Evolutionary conservation across 2,113 vertebrate species (phyloP), one percentile per base, ranked within the genome.

Genomic region (Corythoichthys haematopterus): DNA sequence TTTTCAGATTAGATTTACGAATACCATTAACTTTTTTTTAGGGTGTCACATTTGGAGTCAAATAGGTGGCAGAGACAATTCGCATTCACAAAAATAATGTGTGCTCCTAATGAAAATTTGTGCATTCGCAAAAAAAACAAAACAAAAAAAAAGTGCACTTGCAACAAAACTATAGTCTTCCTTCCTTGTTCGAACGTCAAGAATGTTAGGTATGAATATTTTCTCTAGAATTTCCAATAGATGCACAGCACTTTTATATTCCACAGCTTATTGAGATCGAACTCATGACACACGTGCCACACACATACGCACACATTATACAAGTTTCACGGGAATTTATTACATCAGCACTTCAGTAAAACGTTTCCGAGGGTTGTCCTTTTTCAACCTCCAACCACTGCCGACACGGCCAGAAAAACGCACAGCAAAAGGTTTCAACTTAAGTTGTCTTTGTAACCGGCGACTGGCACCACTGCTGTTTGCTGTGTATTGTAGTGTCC

Each of bases 281-380:
- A 11, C 9, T 16, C 51, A 52, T 20, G 2, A 28, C 20, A 28
- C 20, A 28, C 20, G 20, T 28, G 40, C 40, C 40, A 43, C 40
- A 43, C 40, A 43, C 40, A 40, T 11, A 20, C 28, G 12, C 35
- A 37, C 36, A 40, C 37, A 40, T 1, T 11, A 12, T 10, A 35
- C 38, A 62, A 11, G 16, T 72, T 66, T 74, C 6, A 75, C 64
- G 76, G 71, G 71, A 83, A 66, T 87, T 88, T 88, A 87, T 87
- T 87, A 81, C 79, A 83, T 73, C 80, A 82, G 59, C 81, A 77
- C 66, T 72, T 75, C 78, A 82, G 77, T 80, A 84, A 62, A 83
- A 85, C 87, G 83, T 75, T 66, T 64, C 45, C 61, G 64, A 65
- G 69, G 52, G 4, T 51, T 11, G 4, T 37, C 77, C 77, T 63